These are phyloP conservation scores for Trachelus iudaicus DNA, from an alignment of 2,888 invertebrate species.

Conservation along the genomic window DNA sequence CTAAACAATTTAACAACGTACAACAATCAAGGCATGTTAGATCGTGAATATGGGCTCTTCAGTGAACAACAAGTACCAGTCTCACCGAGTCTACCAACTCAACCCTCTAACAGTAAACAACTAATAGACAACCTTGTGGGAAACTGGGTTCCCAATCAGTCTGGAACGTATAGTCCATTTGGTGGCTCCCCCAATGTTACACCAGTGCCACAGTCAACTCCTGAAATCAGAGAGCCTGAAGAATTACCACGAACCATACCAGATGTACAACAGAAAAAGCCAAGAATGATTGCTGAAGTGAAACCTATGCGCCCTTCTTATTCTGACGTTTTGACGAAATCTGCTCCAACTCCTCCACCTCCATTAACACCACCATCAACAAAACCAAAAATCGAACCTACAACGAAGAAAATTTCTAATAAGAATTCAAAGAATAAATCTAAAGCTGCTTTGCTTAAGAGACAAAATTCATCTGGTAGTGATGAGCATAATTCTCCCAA, in stretches of 20 bases:
- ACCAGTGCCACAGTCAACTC: slow-evolving; percentile 45
- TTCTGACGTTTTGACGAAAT: slow-evolving; percentile 84
- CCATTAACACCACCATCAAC: slow-evolving; percentile 49
- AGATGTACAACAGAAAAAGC: slow-evolving; percentile 67
- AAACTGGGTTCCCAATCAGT: slow-evolving; percentile 78
- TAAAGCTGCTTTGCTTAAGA: slow-evolving; percentile 65
- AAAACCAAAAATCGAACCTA: slow-evolving; percentile 62
- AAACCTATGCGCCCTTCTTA: slow-evolving; percentile 89
- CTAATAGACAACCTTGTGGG: slow-evolving; percentile 79
- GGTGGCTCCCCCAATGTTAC: slow-evolving; percentile 67
- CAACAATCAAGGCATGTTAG: slow-evolving; percentile 45
- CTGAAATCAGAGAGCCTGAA: slow-evolving; percentile 44
- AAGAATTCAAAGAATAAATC: slow-evolving; percentile 62
- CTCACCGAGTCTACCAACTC: slow-evolving; percentile 40
- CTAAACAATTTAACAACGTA: slow-evolving; percentile 49
- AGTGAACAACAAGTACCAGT: slow-evolving; percentile 49
- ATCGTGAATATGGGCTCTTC: slow-evolving; percentile 62
- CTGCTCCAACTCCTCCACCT: slow-evolving; percentile 63
- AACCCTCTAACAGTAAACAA: slow-evolving; percentile 63
- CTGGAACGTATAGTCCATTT: slow-evolving; percentile 80
- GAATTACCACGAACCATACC: slow-evolving; percentile 45
- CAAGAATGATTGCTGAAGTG: slow-evolving; percentile 84
- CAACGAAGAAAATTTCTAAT: slow-evolving; percentile 63
- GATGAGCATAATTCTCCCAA: slow-evolving; percentile 66
- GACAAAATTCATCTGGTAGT: slow-evolving; percentile 70